phyloP scores from a whole-genome alignment of 2,797 vertebrate species.

The Pangasius djambal region DNA sequence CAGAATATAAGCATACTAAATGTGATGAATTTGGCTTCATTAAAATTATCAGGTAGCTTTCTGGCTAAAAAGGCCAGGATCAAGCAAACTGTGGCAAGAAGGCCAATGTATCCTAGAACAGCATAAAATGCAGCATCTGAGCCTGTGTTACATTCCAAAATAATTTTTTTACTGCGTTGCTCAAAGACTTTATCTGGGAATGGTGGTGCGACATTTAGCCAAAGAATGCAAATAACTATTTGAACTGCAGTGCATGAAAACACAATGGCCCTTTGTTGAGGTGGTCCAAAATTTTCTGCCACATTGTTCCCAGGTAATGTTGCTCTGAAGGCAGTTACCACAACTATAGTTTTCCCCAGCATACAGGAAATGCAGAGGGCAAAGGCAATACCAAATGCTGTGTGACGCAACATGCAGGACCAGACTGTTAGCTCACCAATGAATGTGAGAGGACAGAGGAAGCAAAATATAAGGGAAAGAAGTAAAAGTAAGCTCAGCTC shows the following conservation, averaged over 20 bases:
- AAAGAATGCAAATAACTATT: constrained; percentile 68
- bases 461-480: constrained; percentile 69
- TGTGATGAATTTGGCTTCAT: constrained; percentile 73
- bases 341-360: constrained; percentile 76
- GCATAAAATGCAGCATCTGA: constrained; percentile 72
- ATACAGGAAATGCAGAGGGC: constrained; percentile 77
- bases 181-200: constrained; percentile 70
- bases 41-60: constrained; percentile 74
- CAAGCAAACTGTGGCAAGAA: constrained; percentile 71
- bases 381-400: constrained; percentile 68
- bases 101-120: constrained; percentile 74
- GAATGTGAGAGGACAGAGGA: constrained; percentile 57
- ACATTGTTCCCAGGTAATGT: constrained; percentile 67
- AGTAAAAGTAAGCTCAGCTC: constrained; percentile 68
- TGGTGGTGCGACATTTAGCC: constrained; percentile 72
- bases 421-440: constrained; percentile 55
- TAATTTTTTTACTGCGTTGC: constrained; percentile 69
- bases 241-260: constrained; percentile 70
- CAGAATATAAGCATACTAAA: constrained; percentile 74
- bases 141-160: constrained; percentile 75
- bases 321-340: constrained; percentile 75
- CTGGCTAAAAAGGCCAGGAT: constrained; percentile 75
- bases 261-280: constrained; percentile 73
- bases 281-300: constrained; percentile 66
- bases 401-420: constrained; percentile 60